These are phyloP conservation scores for Daboia siamensis DNA, from an alignment of 2,113 vertebrate species.

Conservation along the genomic window DNA sequence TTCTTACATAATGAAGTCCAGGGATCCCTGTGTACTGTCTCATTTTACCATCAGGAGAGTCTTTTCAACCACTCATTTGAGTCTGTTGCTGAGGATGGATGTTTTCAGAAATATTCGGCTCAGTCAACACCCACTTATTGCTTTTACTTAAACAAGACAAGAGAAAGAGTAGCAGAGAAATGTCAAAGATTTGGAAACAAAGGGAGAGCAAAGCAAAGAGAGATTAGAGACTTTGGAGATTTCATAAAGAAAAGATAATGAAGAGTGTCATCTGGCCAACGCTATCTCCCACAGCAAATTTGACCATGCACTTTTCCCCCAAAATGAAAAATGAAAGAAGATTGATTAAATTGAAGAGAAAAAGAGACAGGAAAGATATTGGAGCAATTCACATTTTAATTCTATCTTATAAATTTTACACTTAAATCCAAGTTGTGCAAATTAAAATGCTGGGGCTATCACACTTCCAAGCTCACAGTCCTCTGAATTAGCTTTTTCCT, in stretches of 20 bases:
- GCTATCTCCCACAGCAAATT: not conserved
- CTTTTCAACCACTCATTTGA: conserved; percentile 43
- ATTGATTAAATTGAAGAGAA: not conserved
- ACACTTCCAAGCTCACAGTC: not conserved
- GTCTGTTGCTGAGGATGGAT: conserved; percentile 26
- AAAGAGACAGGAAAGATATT: not conserved
- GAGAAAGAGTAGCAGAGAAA: conserved; percentile 1
- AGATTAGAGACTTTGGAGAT: not conserved
- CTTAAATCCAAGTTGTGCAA: not conserved
- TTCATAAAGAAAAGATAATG: not conserved
- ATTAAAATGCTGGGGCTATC: not conserved
- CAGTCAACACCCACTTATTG: conserved; percentile 4
- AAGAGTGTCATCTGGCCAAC: not conserved
- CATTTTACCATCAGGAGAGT: conserved; percentile 49
- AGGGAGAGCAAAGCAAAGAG: not conserved
- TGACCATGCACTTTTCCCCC: not conserved
- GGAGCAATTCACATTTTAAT: not conserved
- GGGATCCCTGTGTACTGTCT: conserved; percentile 40
- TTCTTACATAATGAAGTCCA: conserved; percentile 26
- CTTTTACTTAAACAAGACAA: not conserved
- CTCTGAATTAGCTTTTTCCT: not conserved
- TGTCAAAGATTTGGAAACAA: not conserved
- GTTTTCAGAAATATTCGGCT: conserved; percentile 32
- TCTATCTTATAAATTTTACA: not conserved
- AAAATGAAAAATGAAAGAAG: not conserved